These are phyloP conservation scores for Sarcophaga subvicina DNA, from an alignment of 2,888 invertebrate genomes.

Conservation along the genomic window DNA sequence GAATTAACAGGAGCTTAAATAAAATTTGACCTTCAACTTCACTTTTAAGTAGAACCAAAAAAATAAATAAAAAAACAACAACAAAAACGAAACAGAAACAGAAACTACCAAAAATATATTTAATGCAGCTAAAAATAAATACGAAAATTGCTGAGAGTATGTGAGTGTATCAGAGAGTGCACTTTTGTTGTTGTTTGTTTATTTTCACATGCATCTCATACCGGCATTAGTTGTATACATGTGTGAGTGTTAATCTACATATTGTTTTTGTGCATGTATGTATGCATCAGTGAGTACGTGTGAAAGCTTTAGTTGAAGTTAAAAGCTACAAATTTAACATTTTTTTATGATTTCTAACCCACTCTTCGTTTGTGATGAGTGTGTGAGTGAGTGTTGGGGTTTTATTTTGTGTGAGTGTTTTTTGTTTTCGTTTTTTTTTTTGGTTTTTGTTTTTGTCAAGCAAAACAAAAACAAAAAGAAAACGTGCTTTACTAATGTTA, in stretches of 20 bases:
- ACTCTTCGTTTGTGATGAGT: slow-evolving; percentile 15
- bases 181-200: slow-evolving; percentile 3
- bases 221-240: slow-evolving; percentile 60
- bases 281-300: background rate
- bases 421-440: background rate
- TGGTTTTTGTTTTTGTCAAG: background rate
- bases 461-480: slow-evolving; percentile 13
- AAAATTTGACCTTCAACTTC: slow-evolving; percentile 67
- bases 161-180: background rate
- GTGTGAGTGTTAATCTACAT: slow-evolving; percentile 4
- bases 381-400: slow-evolving; percentile 4
- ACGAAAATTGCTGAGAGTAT: background rate
- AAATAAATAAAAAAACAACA: background rate
- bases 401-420: slow-evolving; percentile 21
- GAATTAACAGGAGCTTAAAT: slow-evolving; percentile 50
- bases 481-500: slow-evolving; percentile 42
- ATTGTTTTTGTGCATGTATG: background rate
- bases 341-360: slow-evolving; percentile 33
- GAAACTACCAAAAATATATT: slow-evolving; percentile 47
- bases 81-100: slow-evolving; percentile 8
- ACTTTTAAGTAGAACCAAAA: slow-evolving; percentile 32
- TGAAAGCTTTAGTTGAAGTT: slow-evolving; percentile 36
- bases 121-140: slow-evolving; percentile 41
- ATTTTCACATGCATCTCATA: slow-evolving; percentile 12
- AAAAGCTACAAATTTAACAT: slow-evolving; percentile 42